These are phyloP conservation scores for Selene dorsalis DNA, from an alignment of 2,797 vertebrate genomes.

Conservation along the genomic window DNA sequence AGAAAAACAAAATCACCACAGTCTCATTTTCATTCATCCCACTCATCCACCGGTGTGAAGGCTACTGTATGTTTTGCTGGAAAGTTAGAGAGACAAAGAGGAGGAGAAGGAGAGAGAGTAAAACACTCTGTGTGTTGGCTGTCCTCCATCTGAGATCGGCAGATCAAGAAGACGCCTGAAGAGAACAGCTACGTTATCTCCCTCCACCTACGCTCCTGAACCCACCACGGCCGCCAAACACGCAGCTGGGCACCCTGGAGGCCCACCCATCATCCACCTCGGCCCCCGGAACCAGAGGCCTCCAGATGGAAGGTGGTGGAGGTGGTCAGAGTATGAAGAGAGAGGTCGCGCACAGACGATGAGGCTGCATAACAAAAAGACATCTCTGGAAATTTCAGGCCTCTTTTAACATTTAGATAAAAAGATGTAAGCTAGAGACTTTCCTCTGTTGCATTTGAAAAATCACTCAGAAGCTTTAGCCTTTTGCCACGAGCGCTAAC, in stretches of 20 bases:
- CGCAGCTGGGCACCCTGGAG: background rate
- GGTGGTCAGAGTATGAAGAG: slow-evolving; percentile 30
- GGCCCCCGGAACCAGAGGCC: slow-evolving; percentile 7
- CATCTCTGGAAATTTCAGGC: background rate
- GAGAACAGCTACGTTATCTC: slow-evolving; percentile 42
- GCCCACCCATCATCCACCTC: slow-evolving; percentile 9
- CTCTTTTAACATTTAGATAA: slow-evolving; percentile 24
- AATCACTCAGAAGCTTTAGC: too few species aligned
- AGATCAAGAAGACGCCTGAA: slow-evolving; percentile 58
- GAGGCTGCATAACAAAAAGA: slow-evolving; percentile 8
- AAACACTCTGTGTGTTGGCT: too few species aligned
- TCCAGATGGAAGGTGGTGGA: slow-evolving; percentile 17
- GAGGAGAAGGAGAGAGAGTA: slow-evolving; percentile 5
- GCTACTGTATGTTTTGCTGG: slow-evolving; percentile 41
- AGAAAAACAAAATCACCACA: slow-evolving; percentile 15
- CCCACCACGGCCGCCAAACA: slow-evolving; percentile 30
- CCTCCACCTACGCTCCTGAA: slow-evolving; percentile 53
- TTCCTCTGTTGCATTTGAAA: background rate
- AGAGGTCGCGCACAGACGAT: background rate
- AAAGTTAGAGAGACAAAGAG: slow-evolving; percentile 11
- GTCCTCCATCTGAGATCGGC: slow-evolving; percentile 52
- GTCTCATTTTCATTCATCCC: slow-evolving; percentile 51
- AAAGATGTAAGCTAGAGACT: slow-evolving; percentile 42
- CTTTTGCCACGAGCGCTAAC: too few species aligned
- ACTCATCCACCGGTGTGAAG: slow-evolving; percentile 31